phyloP scores from a whole-genome alignment of 2,797 vertebrate species.

The Chromobotia macracanthus region DNA sequence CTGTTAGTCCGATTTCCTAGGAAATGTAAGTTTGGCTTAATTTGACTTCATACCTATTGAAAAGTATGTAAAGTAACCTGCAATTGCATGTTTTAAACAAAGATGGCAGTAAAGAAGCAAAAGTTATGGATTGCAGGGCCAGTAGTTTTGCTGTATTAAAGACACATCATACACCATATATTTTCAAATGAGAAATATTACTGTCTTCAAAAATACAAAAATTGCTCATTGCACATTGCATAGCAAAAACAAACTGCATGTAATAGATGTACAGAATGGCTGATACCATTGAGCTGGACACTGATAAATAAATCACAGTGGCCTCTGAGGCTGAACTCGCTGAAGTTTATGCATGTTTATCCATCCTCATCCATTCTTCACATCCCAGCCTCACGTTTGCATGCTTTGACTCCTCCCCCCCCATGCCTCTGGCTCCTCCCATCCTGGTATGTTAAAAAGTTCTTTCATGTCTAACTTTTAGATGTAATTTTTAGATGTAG shows the following conservation, averaged over 20 bases:
- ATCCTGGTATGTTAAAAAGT: slow-evolving; percentile 82
- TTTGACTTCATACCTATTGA: no score
- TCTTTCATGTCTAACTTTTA: slow-evolving; percentile 33
- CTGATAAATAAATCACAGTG: neutral
- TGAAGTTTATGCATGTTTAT: slow-evolving; percentile 86
- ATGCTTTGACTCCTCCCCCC: slow-evolving; percentile 81
- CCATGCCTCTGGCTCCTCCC: slow-evolving; percentile 75
- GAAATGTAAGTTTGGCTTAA: no score
- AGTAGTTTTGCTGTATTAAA: no score
- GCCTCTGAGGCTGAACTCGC: slow-evolving; percentile 51
- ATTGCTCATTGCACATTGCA: neutral
- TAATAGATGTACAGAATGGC: neutral
- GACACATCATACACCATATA: no score
- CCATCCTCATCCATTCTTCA: slow-evolving; percentile 71
- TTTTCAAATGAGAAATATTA: no score
- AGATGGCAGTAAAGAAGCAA: no score
- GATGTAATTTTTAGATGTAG: neutral
- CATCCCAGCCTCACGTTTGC: slow-evolving; percentile 81
- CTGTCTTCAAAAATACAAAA: no score
- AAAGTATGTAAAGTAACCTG: no score
- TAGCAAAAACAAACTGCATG: neutral
- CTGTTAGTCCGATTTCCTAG: no score
- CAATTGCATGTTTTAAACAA: no score
- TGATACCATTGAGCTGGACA: neutral
- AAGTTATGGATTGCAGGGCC: no score